Conservation (phyloP, 2,113 vertebrate species). For the Calidris pugnax region DNA sequence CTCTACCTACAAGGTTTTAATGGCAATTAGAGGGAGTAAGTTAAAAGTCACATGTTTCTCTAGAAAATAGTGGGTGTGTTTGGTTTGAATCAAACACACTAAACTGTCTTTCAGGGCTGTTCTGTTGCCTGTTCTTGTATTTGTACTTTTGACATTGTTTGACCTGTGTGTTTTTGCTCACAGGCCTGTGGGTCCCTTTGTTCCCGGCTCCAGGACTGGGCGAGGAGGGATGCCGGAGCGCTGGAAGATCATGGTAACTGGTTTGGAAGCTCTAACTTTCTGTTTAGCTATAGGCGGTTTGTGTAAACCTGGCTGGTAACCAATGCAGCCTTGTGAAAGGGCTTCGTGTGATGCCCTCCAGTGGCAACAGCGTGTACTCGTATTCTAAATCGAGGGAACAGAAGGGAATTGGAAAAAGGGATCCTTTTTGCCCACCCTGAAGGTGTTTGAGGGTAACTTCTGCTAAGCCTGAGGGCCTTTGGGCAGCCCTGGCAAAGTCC, state of each 20-base stretch:
- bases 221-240: not conserved
- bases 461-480: not conserved
- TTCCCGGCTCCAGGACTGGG: not conserved
- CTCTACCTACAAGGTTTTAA: constrained; percentile 71
- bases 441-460: not conserved
- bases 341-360: constrained; percentile 17
- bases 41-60: not conserved
- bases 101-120: accelerated
- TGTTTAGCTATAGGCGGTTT: accelerated
- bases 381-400: not conserved
- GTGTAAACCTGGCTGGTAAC: not conserved
- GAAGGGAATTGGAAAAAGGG: not conserved
- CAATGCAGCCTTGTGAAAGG: not conserved
- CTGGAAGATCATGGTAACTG: not conserved
- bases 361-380: not conserved
- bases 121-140: not conserved
- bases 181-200: not conserved
- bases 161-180: not conserved
- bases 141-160: not conserved
- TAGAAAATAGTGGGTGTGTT: not conserved
- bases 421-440: not conserved
- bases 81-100: not conserved
- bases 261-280: not conserved
- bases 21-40: not conserved
- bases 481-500: not conserved